Base-by-base conservation (phyloP, 2,797 vertebrate species). In the Diceros bicornis region DNA sequence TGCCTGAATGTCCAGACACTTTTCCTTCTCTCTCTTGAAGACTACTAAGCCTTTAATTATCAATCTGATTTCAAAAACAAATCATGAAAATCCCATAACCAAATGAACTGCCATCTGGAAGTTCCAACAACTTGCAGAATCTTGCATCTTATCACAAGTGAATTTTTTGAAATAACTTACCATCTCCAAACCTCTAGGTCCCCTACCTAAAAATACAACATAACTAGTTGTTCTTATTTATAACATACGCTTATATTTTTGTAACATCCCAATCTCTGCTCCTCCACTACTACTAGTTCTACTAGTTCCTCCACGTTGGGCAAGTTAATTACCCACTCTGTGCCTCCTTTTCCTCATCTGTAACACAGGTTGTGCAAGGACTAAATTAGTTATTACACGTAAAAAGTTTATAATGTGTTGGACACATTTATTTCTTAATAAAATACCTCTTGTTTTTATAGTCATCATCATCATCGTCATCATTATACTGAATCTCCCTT, bases 21-120 rank as follows among this genome's bases (percentile, higher is more conserved):
- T 37, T 84, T 57, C 29, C 13, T 59, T 75, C 34, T 62, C 41
- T 69, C 34, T 68, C 21, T 9, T 18, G 83, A 27, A 11, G 25
- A 0, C 12, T 23, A 61, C 6, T 41, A 64, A 61, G 14, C 16
- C 44, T 78, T 59, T 93, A 50, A 29, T 74, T 34, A 64, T 61
- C 83, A 82, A 34, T 21, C 7, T 86, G 78, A 95, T 68, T 74
- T 90, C 32, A 29, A 72, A 97, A 64, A 55, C 64, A 74, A 84
- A 61, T 57, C 44, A 75, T 68, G 69, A 87, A 92, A 94, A 92
- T 25, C 29, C 13, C 23, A 34, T 41, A 55, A 52, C 27, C 55
- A 92, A 66, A 2, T 81, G 13, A 61, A n/a, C 8, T 27, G 17
- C 29, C 47, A 81, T 72, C 52, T 83, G 90, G 23, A 83, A 83